Percentiles rank a stretch among this genome's conserved stretches.
Conservation (phyloP, 2,113 vertebrate genomes). For the Nesoenas mayeri region DNA sequence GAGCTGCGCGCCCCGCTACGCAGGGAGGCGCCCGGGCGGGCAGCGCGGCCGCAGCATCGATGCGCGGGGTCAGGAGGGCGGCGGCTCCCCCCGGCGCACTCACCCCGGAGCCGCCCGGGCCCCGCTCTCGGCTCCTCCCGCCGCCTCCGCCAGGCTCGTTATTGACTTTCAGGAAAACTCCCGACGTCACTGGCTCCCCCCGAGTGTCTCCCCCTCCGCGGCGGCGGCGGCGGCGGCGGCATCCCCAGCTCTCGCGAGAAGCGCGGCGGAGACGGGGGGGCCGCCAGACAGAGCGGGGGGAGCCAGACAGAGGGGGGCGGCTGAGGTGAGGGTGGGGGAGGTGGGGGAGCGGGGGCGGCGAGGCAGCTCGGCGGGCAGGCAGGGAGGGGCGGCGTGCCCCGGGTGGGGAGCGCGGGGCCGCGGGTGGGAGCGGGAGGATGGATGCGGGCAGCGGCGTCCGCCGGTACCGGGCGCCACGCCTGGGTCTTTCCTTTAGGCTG, state of each 20-base stretch:
- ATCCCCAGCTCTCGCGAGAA: slow-evolving; percentile 59
- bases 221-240: slow-evolving; percentile 20
- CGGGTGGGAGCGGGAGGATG: background rate
- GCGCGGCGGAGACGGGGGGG: background rate
- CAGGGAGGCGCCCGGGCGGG: slow-evolving; percentile 20
- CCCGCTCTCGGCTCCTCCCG: slow-evolving; percentile 30
- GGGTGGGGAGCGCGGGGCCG: background rate
- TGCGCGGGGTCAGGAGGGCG: slow-evolving; percentile 35
- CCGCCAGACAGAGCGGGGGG: slow-evolving; percentile 40
- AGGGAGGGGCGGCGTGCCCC: background rate
- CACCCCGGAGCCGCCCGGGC: slow-evolving; percentile 47
- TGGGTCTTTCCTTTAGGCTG: background rate
- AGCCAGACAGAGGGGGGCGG: slow-evolving; percentile 10
- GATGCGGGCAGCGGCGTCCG: background rate
- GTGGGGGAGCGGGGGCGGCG: background rate
- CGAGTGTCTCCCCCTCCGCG: slow-evolving; percentile 50
- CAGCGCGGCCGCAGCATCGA: slow-evolving; percentile 45
- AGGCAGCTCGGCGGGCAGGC: background rate
- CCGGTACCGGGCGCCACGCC: background rate
- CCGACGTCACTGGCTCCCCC: slow-evolving; percentile 79
- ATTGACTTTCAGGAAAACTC: slow-evolving; percentile 81
- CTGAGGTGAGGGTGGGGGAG: background rate
- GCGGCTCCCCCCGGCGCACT: background rate
- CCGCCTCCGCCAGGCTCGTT: slow-evolving; percentile 73
- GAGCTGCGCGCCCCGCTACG: background rate